Evolutionary conservation across 2,113 vertebrate genomes (phyloP), one percentile per base, ranked within the genome.

Genomic region (Globicephala melas): DNA sequence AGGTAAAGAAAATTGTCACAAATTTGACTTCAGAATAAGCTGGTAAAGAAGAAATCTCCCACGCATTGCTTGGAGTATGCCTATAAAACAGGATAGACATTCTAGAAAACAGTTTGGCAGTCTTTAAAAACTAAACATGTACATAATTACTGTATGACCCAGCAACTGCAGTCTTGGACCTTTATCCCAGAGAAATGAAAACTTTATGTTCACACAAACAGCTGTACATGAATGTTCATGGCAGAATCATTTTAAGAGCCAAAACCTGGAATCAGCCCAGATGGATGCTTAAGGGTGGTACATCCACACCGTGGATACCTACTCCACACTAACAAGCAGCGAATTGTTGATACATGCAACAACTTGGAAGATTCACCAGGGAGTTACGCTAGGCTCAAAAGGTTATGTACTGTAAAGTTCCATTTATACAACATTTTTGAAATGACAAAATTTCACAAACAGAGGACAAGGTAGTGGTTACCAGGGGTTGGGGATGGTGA

Each of bases 121-220:
- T 38, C 47, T 77, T 97, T 84, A 50, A 91, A 96, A 92, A 88
- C 53, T 33, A 84, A 89, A 68, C 14, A 36, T 86, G 50, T 7
- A 53, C 53, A 17, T 53, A 76, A 89, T 80, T 84, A 88, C 21
- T 28, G 36, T 28, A 50, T 31, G 55, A 65, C 11, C 44, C 76
- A 94, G 36, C n/a, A 89, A 63, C 10, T 85, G 20, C 5, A 25
- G 60, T 36, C 9, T 65, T 65, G 23, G 36, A 53, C 15, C 67
- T 67, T 83, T 91, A 47, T 76, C n/a, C 23, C 28, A 73, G 74
- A 84, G 25, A 94, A 95, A 93, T 31, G 76, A 71, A 94, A 77
- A 60, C 65, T 89, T 82, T 47, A 76, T 3, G 5, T 70, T 74
- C n/a, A 63, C 47, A 67, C 1, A 47, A 93, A 87, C 88, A 94